phyloP scores from a whole-genome alignment of 2,113 vertebrate species.

The Chunga burmeisteri region DNA sequence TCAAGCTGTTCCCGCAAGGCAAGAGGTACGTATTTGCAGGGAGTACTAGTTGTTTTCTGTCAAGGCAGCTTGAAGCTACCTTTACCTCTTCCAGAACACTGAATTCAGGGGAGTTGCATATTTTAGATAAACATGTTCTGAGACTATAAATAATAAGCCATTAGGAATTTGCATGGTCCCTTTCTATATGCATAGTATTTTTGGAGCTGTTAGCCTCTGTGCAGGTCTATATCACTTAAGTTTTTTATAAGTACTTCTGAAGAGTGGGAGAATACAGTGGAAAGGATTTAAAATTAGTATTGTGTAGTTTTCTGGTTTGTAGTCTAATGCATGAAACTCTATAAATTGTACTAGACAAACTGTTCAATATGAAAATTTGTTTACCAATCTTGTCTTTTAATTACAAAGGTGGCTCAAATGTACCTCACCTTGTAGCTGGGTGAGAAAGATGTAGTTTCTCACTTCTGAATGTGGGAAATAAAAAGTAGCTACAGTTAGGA shows the following conservation, averaged over 20 bases:
- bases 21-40: neutral
- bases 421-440: neutral
- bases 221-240: neutral
- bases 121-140: neutral
- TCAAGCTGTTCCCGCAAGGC: neutral
- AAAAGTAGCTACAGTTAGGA: neutral
- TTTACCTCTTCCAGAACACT: neutral
- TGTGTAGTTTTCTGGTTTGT: neutral
- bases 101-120: neutral
- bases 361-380: neutral
- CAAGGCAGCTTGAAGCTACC: neutral
- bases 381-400: neutral
- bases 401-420: neutral
- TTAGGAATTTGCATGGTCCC: neutral
- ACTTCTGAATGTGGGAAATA: neutral
- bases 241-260: neutral
- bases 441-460: neutral
- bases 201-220: neutral
- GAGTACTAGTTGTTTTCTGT: neutral
- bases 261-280: neutral
- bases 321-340: neutral
- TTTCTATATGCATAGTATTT: neutral
- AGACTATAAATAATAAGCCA: neutral
- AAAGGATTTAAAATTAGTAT: neutral
- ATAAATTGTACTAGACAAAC: neutral